Base-by-base conservation (phyloP, 2,888 invertebrate genomes). In the Candidula unifasciata region DNA sequence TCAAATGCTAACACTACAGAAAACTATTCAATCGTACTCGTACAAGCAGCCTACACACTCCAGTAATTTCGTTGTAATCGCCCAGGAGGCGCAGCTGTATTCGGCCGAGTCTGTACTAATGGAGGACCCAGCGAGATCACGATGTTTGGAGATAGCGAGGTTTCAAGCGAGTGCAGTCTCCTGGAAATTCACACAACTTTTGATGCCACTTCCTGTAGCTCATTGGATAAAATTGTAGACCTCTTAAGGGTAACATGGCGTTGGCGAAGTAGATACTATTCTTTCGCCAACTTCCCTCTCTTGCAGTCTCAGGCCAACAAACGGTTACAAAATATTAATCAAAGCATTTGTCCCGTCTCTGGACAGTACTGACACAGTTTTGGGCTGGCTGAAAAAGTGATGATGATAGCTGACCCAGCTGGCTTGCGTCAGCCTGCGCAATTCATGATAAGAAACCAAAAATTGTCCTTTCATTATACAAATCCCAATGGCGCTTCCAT, bases 61-160 rank as follows among this genome's bases (percentile, higher is more conserved):
- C 10, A 66, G 27, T 95, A 66, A 99, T 93, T 94, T 97, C 96
- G 94, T 98, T 99, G 94, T 98, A 96, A 95, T 99, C 99, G 0
- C 97, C 98, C 86, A 98, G 94, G 92, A 97, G 95, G 87, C 99
- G 95, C 95, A 97, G 99, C 8, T 97, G 96, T 87, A 98, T 97
- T 91, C 99, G 95, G 91, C 98, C 98, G 85, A 99, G 93, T 80
- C 98, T 95, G 96, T 97, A 99, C 82, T 96, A 95, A 77, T 94
- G 93, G 0, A 97, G 96, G 86, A 96, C 95, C 87, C 98, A 98
- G 87, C 97, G 95, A 0, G 96, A 96, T 89, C 98, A 96, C 60
- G 98, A 98, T 24, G 99, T 98, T 80, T 99, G 93, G 54, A 96
- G 96, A 94, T 99, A 99, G 91, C 99, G 95, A 79, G 95, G 91